Percentiles rank a stretch among this genome's conserved stretches.
Conservation (phyloP, 2,888 invertebrate genomes). For the Magallana nippona region DNA sequence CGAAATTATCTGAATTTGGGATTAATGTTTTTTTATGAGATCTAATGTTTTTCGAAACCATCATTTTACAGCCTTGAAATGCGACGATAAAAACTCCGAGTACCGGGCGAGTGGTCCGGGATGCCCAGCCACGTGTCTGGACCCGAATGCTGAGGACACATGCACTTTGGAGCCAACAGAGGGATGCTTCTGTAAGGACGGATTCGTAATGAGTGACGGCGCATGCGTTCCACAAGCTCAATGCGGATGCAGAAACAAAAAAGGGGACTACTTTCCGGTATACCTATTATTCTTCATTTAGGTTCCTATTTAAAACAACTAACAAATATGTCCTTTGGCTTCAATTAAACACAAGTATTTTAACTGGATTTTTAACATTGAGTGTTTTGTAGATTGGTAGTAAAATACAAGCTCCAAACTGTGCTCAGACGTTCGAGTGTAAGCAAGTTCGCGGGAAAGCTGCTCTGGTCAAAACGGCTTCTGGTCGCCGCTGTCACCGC, state of each 20-base stretch:
- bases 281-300: not conserved
- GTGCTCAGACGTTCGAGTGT: slow-evolving; percentile 29
- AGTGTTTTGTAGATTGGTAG: slow-evolving; percentile 24
- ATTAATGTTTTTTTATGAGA: not conserved
- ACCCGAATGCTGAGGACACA: slow-evolving; percentile 39
- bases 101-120: slow-evolving; percentile 46
- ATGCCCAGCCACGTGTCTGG: slow-evolving; percentile 53
- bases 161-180: slow-evolving; percentile 47
- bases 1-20: not conserved
- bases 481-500: slow-evolving; percentile 36
- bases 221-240: slow-evolving; percentile 45
- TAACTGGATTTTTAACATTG: no score
- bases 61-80: slow-evolving; percentile 48
- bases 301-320: no score
- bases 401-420: slow-evolving; percentile 9
- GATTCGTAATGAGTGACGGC: slow-evolving; percentile 51
- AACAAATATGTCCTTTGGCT: no score
- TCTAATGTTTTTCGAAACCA: not conserved
- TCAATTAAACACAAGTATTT: no score
- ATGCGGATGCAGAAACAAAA: slow-evolving; percentile 51
- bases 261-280: slow-evolving; percentile 52
- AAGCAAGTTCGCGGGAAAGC: slow-evolving; percentile 3
- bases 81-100: slow-evolving; percentile 47
- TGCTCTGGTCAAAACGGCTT: slow-evolving; percentile 15
- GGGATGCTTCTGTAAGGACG: slow-evolving; percentile 53